phyloP scores from a whole-genome alignment of 2,888 invertebrate genomes.

The Argyresthia goedartella region DNA sequence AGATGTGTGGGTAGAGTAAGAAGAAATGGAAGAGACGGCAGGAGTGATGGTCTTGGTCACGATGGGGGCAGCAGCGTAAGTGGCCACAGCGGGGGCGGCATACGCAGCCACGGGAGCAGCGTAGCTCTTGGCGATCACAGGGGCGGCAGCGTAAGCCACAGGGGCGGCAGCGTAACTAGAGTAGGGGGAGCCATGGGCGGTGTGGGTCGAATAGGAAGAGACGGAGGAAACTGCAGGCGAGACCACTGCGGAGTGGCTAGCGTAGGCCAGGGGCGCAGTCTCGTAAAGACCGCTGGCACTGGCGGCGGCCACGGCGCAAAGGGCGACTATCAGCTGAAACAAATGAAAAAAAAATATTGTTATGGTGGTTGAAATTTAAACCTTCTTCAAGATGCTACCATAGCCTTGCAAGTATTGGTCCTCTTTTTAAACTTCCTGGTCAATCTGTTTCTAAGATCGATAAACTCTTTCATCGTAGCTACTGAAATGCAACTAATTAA shows the following conservation, averaged over 20 bases:
- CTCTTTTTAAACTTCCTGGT: too few species aligned
- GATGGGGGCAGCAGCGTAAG: slow-evolving; percentile 20
- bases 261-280: slow-evolving; percentile 41
- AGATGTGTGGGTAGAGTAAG: slow-evolving; percentile 34
- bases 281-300: slow-evolving; percentile 67
- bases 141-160: slow-evolving; percentile 29
- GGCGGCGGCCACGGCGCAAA: slow-evolving; percentile 71
- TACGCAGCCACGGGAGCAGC: slow-evolving; percentile 33
- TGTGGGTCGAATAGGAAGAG: slow-evolving; percentile 31
- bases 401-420: too few species aligned
- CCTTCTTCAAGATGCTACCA: too few species aligned
- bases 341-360: not conserved
- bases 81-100: slow-evolving; percentile 28
- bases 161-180: slow-evolving; percentile 27
- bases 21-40: slow-evolving; percentile 24
- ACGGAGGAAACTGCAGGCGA: slow-evolving; percentile 35
- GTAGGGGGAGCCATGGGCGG: slow-evolving; percentile 22
- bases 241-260: slow-evolving; percentile 20
- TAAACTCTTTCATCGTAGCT: too few species aligned
- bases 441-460: too few species aligned
- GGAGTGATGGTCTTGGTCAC: slow-evolving; percentile 16
- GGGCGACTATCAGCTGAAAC: slow-evolving; percentile 68
- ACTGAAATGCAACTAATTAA: too few species aligned
- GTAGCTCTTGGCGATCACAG: slow-evolving; percentile 10
- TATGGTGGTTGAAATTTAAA: not conserved